phyloP scores from a whole-genome alignment of 2,888 invertebrate species.

The Phasia obesa region DNA sequence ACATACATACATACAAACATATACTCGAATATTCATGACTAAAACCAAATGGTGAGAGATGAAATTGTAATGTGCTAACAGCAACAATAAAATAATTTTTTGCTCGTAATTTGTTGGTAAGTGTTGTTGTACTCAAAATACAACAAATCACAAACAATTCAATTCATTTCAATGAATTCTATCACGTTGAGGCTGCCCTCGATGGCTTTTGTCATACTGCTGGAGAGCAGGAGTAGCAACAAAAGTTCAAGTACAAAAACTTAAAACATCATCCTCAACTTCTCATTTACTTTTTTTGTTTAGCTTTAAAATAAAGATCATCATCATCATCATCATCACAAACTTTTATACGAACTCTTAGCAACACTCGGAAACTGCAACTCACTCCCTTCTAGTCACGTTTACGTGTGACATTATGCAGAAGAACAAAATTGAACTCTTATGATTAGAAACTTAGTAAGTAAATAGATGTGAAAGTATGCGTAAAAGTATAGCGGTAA shows the following conservation, averaged over 20 bases:
- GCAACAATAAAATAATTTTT: background rate
- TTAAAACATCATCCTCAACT: too few species aligned
- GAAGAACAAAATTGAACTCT: slow-evolving; percentile 31
- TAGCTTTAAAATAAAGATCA: background rate
- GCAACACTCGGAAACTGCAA: slow-evolving; percentile 1
- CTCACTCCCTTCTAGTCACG: background rate
- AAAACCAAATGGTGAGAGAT: background rate
- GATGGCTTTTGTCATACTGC: slow-evolving; percentile 27
- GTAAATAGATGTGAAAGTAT: background rate
- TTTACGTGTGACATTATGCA: slow-evolving; percentile 4
- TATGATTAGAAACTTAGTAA: background rate
- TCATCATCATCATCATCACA: background rate
- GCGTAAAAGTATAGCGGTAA: background rate
- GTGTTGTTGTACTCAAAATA: slow-evolving; percentile 4
- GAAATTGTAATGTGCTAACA: too few species aligned
- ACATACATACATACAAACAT: too few species aligned
- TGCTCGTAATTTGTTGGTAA: background rate
- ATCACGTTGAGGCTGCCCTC: slow-evolving; percentile 8
- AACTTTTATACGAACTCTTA: background rate
- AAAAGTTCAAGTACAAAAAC: background rate
- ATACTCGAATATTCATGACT: too few species aligned
- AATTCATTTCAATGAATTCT: slow-evolving; percentile 53
- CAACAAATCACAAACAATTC: slow-evolving; percentile 44
- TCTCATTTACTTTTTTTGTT: too few species aligned
- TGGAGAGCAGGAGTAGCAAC: slow-evolving; percentile 35